Evolutionary conservation across 2,797 vertebrate genomes (phyloP).

Genomic region (Silurus lanzhouensis): DNA sequence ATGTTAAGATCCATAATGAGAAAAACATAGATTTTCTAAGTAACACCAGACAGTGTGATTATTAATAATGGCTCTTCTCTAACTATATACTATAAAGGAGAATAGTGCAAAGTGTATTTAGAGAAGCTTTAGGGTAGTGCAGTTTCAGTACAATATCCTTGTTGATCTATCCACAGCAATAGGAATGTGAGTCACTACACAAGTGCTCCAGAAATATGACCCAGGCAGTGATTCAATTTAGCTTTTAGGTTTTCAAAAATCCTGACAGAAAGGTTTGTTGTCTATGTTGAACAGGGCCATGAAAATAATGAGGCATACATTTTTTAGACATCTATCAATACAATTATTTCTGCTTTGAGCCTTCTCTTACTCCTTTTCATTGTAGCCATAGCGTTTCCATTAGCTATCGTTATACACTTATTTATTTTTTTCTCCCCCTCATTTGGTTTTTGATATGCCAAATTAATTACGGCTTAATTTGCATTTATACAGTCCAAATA

Average conservation of each 20-base stretch:
- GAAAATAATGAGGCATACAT: conserved; percentile 39
- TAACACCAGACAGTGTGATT: not conserved
- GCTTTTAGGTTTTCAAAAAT: conserved; percentile 31
- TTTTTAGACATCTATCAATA: conserved; percentile 22
- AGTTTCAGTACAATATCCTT: not conserved
- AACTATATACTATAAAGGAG: not conserved
- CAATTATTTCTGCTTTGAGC: conserved; percentile 35
- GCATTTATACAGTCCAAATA: conserved; percentile 62
- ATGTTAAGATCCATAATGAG: not conserved
- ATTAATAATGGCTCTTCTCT: not conserved
- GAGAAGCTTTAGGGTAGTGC: not conserved
- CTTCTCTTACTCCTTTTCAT: conserved; percentile 23
- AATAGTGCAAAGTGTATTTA: not conserved
- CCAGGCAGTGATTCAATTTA: not conserved
- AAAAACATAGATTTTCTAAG: not conserved
- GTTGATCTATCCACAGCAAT: not conserved
- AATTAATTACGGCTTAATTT: conserved; percentile 64
- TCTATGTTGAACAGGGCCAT: conserved; percentile 41
- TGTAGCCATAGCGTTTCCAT: conserved; percentile 48
- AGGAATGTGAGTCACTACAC: too few relatives aligned
- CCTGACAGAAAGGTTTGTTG: conserved; percentile 55
- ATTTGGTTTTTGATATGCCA: conserved; percentile 56
- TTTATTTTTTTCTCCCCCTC: conserved; percentile 56
- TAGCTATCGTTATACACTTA: conserved; percentile 53
- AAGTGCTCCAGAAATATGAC: not conserved